phyloP scores from a whole-genome alignment of 2,113 vertebrate genomes.

The Trogon melanurus region DNA sequence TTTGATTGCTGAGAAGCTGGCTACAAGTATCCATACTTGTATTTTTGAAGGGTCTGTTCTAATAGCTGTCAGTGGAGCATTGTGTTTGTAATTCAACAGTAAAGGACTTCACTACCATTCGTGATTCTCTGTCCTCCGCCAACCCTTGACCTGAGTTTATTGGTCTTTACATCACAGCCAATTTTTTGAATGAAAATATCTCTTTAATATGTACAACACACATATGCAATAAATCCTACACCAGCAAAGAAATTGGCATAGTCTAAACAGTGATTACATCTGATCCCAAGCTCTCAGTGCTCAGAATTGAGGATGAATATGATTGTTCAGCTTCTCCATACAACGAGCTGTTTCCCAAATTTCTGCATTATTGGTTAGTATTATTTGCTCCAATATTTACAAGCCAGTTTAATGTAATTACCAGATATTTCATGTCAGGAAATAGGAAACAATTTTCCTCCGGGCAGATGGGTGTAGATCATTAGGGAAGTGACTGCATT shows the following conservation, averaged over 20 bases:
- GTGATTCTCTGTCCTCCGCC: neutral
- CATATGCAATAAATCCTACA: neutral
- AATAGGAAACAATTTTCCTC: conserved; percentile 43
- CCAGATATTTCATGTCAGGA: conserved; percentile 30
- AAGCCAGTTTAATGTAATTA: conserved; percentile 17
- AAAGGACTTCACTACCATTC: neutral
- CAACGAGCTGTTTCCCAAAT: neutral
- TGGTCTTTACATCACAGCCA: neutral
- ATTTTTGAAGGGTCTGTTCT: neutral
- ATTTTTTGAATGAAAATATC: neutral
- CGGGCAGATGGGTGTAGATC: neutral
- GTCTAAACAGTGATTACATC: neutral
- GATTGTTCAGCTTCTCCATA: neutral
- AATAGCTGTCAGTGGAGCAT: neutral
- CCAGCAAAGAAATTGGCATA: neutral
- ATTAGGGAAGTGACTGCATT: conserved; percentile 33
- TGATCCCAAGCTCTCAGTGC: neutral
- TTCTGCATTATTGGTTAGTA: neutral
- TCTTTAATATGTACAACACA: neutral
- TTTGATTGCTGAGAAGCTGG: neutral
- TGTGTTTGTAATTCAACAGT: neutral
- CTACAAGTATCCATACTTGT: neutral
- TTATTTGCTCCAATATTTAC: neutral
- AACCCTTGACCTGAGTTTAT: neutral
- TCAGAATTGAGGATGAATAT: neutral